Base-by-base conservation (phyloP, 1,140 invertebrate genomes). In the Drosophila paulistorum region DNA sequence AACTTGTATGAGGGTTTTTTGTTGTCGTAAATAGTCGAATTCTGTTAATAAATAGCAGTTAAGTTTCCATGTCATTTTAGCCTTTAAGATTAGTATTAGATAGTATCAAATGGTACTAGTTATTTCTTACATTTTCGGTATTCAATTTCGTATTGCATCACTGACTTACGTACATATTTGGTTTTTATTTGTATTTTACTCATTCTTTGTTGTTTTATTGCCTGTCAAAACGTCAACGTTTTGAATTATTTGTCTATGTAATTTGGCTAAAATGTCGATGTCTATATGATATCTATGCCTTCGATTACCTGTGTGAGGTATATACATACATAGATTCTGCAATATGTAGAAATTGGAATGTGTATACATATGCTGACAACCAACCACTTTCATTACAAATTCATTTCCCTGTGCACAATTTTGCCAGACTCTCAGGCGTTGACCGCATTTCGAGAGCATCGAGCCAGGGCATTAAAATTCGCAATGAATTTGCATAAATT, bases 401-500 rank as follows among this genome's bases (percentile, higher is more conserved):
- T 77, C 84, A 89, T 89, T 89, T 89, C 81, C 81, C 85, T 57
- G 60, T 69, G 55, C 39, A 58, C 42, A 42, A 30, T 61, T 30
- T 65, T 68, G 35, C 30, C 57, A 48, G 55, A 70, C 70, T 69
- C 58, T 23, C 59, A 70, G 77, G 74, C 55, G 76, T 77, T 87
- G 84, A 87, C 84, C 84, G 84, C 84, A 83, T 81, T 87, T 75
- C 63, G 54, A 65, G 75, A 82, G 59, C 64, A 62, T 68, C 66
- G 54, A 48, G 74, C 13, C 33, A 71, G 30, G 66, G 66, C 85
- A 79, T 81, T 89, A 75, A 75, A 89, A 89, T 89, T 84, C 77
- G 65, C 71, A 84, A 89, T 84, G 84, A 89, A 84, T 89, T 81
- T 89, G 84, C 84, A 89, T 89, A 89, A 74, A 89, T 81, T 84